Conservation (phyloP, 2,888 invertebrate species). For the Andrena camellia region DNA sequence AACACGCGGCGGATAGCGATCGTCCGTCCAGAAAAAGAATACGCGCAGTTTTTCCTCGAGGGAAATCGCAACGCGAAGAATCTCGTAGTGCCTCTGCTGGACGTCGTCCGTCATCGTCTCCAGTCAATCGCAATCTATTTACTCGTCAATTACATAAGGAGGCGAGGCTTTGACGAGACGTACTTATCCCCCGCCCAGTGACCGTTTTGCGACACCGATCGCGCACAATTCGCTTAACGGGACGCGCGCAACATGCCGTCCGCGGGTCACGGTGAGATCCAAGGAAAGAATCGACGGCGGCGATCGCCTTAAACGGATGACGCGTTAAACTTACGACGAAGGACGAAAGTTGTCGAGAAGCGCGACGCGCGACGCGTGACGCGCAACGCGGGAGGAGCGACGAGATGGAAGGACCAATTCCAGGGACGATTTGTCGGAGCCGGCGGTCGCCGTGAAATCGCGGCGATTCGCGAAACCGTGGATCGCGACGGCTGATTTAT, state of each 20-base stretch:
- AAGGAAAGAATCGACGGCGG: constrained; percentile 16
- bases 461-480: not conserved
- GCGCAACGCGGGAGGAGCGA: not conserved
- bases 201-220: constrained; percentile 19
- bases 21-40: not conserved
- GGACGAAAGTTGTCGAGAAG: not conserved
- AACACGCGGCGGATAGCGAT: not conserved
- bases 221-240: constrained; percentile 42
- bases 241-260: constrained; percentile 28
- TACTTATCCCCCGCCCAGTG: constrained; percentile 2
- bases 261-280: constrained; percentile 36
- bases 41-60: not conserved
- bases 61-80: constrained; percentile 26
- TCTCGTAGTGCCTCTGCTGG: not conserved
- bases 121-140: constrained; percentile 45
- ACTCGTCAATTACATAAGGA: constrained; percentile 41
- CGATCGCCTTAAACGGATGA: constrained; percentile 45
- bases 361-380: not conserved
- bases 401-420: constrained; percentile 1
- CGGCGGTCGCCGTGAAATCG: constrained; percentile 20
- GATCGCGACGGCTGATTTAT: constrained; percentile 67
- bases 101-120: constrained; percentile 10
- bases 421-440: not conserved
- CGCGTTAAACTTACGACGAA: constrained; percentile 17
- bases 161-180: constrained; percentile 31